Percentiles rank a stretch among this genome's conserved stretches.
phyloP scores from a whole-genome alignment of 2,888 invertebrate species.

The Drosophila histrio region DNA sequence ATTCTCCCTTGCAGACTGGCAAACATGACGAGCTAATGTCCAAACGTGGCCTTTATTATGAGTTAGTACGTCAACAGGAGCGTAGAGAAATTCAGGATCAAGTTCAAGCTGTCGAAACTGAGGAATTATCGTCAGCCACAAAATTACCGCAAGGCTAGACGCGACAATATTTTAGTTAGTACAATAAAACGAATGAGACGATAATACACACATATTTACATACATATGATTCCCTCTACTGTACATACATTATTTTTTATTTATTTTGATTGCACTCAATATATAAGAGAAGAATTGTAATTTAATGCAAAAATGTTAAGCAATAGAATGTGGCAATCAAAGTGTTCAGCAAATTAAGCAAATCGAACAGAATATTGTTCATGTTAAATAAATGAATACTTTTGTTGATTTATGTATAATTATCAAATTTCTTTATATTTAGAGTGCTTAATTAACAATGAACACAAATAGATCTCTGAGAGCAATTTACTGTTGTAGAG shows the following conservation, averaged over 20 bases:
- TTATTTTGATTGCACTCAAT: constrained; percentile 27
- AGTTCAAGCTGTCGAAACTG: constrained; percentile 28
- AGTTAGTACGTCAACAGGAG: constrained; percentile 91
- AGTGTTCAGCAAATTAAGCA: constrained; percentile 12
- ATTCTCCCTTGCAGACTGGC: constrained; percentile 87
- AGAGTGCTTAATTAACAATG: too few species aligned
- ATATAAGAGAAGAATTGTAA: constrained; percentile 29
- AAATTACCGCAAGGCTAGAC: constrained; percentile 20
- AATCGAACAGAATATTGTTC: constrained; percentile 22
- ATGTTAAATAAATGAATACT: constrained; percentile 34
- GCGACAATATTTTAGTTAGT: constrained; percentile 9
- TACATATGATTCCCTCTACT: constrained; percentile 55
- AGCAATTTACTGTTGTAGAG: too few species aligned
- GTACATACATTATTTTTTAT: constrained; percentile 48
- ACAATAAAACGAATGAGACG: constrained; percentile 24
- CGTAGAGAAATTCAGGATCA: constrained; percentile 82
- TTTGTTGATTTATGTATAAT: constrained; percentile 17
- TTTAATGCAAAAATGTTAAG: background rate
- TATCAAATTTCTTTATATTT: background rate
- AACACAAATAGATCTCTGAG: too few species aligned
- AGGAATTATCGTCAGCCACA: constrained; percentile 1
- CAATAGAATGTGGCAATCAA: background rate
- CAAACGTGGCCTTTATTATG: constrained; percentile 93
- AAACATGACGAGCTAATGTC: constrained; percentile 91
- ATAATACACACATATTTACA: constrained; percentile 9